Evolutionary conservation across 2,888 invertebrate species (phyloP).

Genomic region (Phrixothrix hirtus): DNA sequence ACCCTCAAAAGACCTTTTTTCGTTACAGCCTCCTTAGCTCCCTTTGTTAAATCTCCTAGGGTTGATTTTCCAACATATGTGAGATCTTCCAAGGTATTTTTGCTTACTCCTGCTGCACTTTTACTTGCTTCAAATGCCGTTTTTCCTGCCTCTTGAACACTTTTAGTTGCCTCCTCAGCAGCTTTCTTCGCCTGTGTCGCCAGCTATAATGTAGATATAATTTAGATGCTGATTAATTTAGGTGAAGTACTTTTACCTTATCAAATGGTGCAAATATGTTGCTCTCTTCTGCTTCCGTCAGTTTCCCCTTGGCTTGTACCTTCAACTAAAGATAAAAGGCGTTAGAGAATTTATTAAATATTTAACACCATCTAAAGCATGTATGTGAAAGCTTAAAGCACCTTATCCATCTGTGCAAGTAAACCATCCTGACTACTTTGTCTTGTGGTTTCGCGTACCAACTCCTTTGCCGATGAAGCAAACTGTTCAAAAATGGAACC

Average conservation of each 20-base stretch:
- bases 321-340: conserved; percentile 59
- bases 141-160: conserved; percentile 83
- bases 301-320: conserved; percentile 62
- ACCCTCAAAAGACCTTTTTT: conserved; percentile 85
- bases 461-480: conserved; percentile 84
- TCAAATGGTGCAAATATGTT: conserved; percentile 78
- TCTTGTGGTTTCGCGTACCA: conserved; percentile 83
- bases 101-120: conserved; percentile 84
- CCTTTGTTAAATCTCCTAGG: conserved; percentile 86
- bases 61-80: conserved; percentile 90
- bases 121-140: conserved; percentile 84
- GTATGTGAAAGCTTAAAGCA: conserved; percentile 48
- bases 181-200: conserved; percentile 88
- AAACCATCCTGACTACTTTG: conserved; percentile 89
- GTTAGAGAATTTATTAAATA: too few species aligned
- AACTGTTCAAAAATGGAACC: conserved; percentile 86
- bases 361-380: background rate
- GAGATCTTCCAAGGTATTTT: conserved; percentile 85
- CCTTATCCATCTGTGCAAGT: conserved; percentile 89
- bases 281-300: conserved; percentile 72
- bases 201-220: conserved; percentile 68
- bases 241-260: too few species aligned
- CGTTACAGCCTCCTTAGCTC: conserved; percentile 84
- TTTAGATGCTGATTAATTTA: too few species aligned
- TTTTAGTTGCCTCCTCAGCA: conserved; percentile 79